Evolutionary conservation across 2,113 vertebrate genomes (phyloP), one percentile per base, ranked within the genome.

Genomic region (Orycteropus afer): DNA sequence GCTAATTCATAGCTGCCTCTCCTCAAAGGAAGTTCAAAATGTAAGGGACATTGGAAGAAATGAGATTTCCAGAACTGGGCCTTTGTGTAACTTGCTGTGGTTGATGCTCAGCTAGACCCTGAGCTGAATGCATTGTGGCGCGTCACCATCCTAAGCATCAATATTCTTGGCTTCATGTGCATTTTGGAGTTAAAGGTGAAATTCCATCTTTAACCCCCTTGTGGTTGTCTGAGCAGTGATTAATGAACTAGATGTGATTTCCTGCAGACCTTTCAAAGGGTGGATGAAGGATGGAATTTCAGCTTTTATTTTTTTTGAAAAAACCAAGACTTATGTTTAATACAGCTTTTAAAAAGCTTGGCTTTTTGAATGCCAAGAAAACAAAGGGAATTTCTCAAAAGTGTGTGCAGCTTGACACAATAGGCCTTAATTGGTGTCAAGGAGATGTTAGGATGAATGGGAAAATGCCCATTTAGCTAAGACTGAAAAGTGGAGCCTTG

Each of bases 351-450:
- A 90, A 96, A 93, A 97, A 97, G 94, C 97, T 95, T 97, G 94
- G 97, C 86, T 92, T 96, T 98, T 96, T 90, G 59, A 95, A 93
- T 96, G 91, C 92, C 92, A 92, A 86, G 93, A 91, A 97, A 94
- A 95, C 95, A 97, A 97, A 96, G 79, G 95, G 90, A 83, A 97
- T 97, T 97, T 95, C 96, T 97, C 88, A 73, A 78, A 97, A 95
- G 90, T 88, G 32, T 89, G 11, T 95, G 89, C 79, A 82, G 89
- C 85, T 95, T 95, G 95, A 97, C 97, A 98, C 97, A 97, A 92
- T 96, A 88, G 94, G 77, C 92, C 86, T 98, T 97, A 97, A 98
- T 97, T 97, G 96, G 96, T 97, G 97, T 98, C 97, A 97, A 96
- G 96, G 91, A 98, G 97, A 96, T 96, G 95, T 78, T 95, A 90